Conservation (phyloP, 2,888 invertebrate genomes). For the Pristionchus exspectatus region DNA sequence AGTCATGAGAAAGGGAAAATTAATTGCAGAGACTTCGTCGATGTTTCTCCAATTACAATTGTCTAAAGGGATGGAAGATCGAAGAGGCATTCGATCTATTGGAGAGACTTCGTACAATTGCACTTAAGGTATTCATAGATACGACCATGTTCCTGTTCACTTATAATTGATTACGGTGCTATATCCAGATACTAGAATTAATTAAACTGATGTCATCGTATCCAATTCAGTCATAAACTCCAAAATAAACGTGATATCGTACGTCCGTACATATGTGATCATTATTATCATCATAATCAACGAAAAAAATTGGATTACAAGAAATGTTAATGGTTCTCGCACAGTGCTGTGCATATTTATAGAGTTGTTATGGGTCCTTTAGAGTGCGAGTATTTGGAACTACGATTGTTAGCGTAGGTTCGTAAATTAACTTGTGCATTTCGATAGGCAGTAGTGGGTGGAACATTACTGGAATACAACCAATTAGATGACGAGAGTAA, state of each 20-base stretch:
- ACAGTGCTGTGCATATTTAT: neutral
- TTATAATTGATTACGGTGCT: neutral
- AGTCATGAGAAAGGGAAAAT: neutral
- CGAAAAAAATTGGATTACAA: neutral
- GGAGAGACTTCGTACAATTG: slow-evolving; percentile 13
- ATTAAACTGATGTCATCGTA: neutral
- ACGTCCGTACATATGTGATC: neutral
- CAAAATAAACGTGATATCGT: neutral
- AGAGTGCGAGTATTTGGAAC: neutral
- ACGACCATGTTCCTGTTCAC: neutral
- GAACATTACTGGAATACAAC: neutral
- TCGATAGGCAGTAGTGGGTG: neutral
- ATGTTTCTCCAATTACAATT: slow-evolving; percentile 45
- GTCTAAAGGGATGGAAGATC: slow-evolving; percentile 42
- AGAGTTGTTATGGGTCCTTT: neutral
- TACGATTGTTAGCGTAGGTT: neutral
- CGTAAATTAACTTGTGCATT: neutral
- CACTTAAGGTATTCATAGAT: neutral
- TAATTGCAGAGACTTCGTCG: slow-evolving; percentile 49
- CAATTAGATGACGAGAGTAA: neutral
- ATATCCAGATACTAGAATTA: neutral
- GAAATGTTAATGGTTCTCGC: neutral
- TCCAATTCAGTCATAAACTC: neutral
- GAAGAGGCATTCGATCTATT: slow-evolving; percentile 20
- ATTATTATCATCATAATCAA: neutral